Base-by-base conservation (phyloP, 2,113 vertebrate genomes). In the Syrmaticus mikado region DNA sequence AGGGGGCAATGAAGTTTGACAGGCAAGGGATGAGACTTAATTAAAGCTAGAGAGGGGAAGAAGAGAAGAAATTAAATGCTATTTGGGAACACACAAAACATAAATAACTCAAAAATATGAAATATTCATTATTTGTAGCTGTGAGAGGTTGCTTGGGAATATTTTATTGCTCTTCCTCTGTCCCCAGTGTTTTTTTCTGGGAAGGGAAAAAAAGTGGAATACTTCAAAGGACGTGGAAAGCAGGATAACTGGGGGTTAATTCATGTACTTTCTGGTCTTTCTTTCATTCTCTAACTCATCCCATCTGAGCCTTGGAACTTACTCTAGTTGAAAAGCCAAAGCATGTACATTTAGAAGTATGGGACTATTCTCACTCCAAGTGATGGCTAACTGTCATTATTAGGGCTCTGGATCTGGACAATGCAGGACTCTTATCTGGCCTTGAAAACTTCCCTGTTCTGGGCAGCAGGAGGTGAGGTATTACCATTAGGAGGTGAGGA, bases 101-200 rank as follows among this genome's bases (percentile, higher is more conserved):
- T 92, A 93, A 96, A 96, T 91, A 95, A 87, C 82, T 77, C 65
- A 48, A 89, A 89, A 88, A 87, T 73, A 93, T 92, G 50, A 95
- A 95, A 86, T 93, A 97, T 95, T 97, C 93, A 96, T 93, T 92
- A 91, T 94, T 84, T 95, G 48, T 84, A 81, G 73, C 79, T 82
- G 41, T 77, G 64, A 90, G 62, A 46, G 14, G 28, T 92, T 95
- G 83, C 81, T 87, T 87, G 85, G 85, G 85, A 95, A 95, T 93
- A 91, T 85, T 68, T 91, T 85, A 89, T 81, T 90, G 79, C 82
- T 91, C 66, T 93, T 88, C 52, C 57, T 93, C 90, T 82, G 25
- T 93, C 61, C 84, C 76, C 24, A 36, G 76, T 90, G 90, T 4
- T 90, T 87, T 95, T 94, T 92, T 85, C 71, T 57, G 36, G 38